These are phyloP conservation scores for Xiphophorus birchmanni DNA, from an alignment of 2,797 vertebrate species.

Conservation along the genomic window DNA sequence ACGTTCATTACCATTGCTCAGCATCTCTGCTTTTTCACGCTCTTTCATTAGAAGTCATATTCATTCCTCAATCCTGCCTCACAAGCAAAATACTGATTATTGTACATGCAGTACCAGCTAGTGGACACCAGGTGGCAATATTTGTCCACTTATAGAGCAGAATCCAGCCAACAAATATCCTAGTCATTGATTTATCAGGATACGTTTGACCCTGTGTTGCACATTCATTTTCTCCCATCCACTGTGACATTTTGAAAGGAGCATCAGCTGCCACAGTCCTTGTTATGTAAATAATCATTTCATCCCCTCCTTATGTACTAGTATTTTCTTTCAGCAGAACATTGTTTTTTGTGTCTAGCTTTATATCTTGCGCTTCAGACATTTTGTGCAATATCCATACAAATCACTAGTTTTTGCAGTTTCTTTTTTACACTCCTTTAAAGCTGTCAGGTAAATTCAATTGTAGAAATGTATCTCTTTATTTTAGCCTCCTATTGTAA, in stretches of 20 bases:
- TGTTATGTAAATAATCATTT: slow-evolving; percentile 64
- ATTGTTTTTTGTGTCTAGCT: slow-evolving; percentile 45
- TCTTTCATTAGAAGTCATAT: not conserved
- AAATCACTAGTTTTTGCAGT: slow-evolving; percentile 22
- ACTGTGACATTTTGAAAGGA: slow-evolving; percentile 72
- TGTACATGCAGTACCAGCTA: not conserved
- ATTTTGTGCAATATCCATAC: slow-evolving; percentile 1
- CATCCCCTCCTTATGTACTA: slow-evolving; percentile 18
- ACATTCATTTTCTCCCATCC: slow-evolving; percentile 56
- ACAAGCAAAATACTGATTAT: not conserved
- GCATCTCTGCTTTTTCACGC: not conserved
- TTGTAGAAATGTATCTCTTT: slow-evolving; percentile 14
- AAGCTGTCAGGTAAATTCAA: slow-evolving; percentile 43
- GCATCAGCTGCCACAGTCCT: slow-evolving; percentile 25
- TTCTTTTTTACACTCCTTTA: slow-evolving; percentile 25
- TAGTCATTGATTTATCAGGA: slow-evolving; percentile 50
- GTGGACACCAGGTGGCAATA: slow-evolving; percentile 71
- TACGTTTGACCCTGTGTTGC: slow-evolving; percentile 50
- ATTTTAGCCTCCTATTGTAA: slow-evolving; percentile 9
- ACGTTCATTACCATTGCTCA: slow-evolving; percentile 18
- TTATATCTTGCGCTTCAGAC: slow-evolving; percentile 5
- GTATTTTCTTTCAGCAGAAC: slow-evolving; percentile 20
- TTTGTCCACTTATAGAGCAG: slow-evolving; percentile 21
- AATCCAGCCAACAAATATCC: slow-evolving; percentile 15
- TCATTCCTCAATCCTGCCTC: not conserved